Evolutionary conservation across 2,113 vertebrate species (phyloP), one percentile per base, ranked within the genome.

Genomic region (Oncorhynchus keta): DNA sequence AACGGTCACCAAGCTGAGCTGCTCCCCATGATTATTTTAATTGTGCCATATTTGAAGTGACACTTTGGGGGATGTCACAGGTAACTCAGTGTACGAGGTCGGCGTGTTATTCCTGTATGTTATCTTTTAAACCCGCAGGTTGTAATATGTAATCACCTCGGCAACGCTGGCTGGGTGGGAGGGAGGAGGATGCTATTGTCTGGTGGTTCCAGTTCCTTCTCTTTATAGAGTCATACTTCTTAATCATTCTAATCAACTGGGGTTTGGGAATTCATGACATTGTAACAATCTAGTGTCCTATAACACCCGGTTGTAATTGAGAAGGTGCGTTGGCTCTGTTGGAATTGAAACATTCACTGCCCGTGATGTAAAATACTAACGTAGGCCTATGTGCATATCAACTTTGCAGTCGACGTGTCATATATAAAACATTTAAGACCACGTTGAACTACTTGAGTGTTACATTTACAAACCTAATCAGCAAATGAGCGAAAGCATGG

Each of bases 321-420:
- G 87, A 87, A 81, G 78, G 76, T 76, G 74, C 68, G 69, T n/a
- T 79, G 84, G 78, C 72, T 18, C 39, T 1, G 35, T 20, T n/a
- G 3, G 8, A 22, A 3, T 39, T 0, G 59, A 39, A 45, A 12
- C 39, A 12, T 20, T 1, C 14, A 68, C 32, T 68, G 67, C 18
- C 55, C 1, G 28, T 62, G 71, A 80, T 30, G 1, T 70, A 49
- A 24, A 70, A 20, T 13, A n/a, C 65, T 70, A 70, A 70, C 9
- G 39, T 3, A 45, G 39, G 39, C 20, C 35, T 49, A 6, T 68
- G 49, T 78, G 84, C 79, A 80, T 77, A 86, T 84, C 80, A 85
- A 85, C 77, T 74, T 74, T 82, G 71, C 74, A 74, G 75, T 67
- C 68, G 68, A 82, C 78, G 76, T 78, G 85, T 86, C 78, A 82